Conservation (phyloP, 2,888 invertebrate species). For the Orchesellides sinensis region DNA sequence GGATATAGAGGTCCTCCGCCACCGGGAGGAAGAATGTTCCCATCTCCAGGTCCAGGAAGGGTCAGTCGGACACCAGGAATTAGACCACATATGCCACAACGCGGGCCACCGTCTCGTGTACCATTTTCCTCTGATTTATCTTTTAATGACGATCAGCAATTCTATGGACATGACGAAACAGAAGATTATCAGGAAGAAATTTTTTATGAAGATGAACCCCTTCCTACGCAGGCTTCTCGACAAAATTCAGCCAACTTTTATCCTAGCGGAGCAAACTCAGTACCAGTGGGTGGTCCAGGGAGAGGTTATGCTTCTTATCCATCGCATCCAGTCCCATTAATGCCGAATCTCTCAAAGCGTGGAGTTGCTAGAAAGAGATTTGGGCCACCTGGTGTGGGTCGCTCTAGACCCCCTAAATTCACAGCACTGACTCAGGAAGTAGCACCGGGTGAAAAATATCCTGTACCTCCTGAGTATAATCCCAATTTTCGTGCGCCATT, state of each 20-base stretch:
- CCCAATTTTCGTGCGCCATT: conserved; percentile 48
- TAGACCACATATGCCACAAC: conserved; percentile 16
- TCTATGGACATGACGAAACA: neutral
- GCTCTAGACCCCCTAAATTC: conserved; percentile 18
- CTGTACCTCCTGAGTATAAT: conserved; percentile 50
- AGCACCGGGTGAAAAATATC: conserved; percentile 56
- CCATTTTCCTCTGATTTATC: neutral
- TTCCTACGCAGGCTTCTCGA: neutral
- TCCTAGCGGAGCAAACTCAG: conserved; percentile 27
- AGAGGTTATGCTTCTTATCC: neutral
- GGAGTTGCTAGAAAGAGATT: conserved; percentile 1
- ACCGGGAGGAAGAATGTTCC: neutral
- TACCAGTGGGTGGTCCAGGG: conserved; percentile 22
- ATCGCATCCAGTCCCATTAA: neutral
- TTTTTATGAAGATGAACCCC: conserved; percentile 56
- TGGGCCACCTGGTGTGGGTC: neutral
- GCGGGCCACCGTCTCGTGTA: neutral
- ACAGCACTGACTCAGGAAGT: conserved; percentile 51
- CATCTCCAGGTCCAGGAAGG: conserved; percentile 23
- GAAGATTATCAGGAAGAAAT: conserved; percentile 15
- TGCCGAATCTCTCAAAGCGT: neutral
- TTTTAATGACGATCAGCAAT: neutral
- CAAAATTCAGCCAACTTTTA: neutral
- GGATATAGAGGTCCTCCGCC: too few relatives aligned
- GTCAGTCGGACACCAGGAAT: neutral